Evolutionary conservation across 2,113 vertebrate species (phyloP).

Genomic region (Ailurus styani): DNA sequence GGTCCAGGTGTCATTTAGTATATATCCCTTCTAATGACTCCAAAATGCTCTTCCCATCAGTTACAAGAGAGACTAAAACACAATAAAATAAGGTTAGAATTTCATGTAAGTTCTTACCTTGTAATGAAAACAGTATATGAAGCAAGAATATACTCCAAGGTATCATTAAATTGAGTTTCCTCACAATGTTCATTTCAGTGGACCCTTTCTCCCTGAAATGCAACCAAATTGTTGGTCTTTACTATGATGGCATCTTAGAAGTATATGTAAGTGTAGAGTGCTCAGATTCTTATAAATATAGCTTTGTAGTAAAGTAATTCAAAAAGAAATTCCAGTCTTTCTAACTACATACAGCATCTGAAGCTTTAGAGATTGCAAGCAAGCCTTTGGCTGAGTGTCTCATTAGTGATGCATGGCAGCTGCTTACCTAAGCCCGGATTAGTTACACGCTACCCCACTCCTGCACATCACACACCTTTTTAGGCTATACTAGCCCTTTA

Average conservation of each 20-base stretch:
- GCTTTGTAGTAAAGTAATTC: slow-evolving; percentile 20
- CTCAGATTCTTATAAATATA: slow-evolving; percentile 57
- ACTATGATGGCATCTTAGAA: slow-evolving; percentile 89
- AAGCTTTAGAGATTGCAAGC: slow-evolving; percentile 65
- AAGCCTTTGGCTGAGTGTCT: slow-evolving; percentile 72
- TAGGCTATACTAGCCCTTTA: slow-evolving; percentile 71
- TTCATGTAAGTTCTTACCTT: slow-evolving; percentile 86
- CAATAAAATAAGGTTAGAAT: neutral
- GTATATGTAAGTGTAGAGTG: neutral
- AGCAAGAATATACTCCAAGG: slow-evolving; percentile 87
- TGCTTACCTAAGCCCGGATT: slow-evolving; percentile 79
- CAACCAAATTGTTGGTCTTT: slow-evolving; percentile 72
- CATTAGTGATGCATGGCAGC: slow-evolving; percentile 84
- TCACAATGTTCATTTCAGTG: slow-evolving; percentile 95
- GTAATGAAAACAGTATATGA: slow-evolving; percentile 84
- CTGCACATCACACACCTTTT: slow-evolving; percentile 57
- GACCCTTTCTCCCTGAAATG: slow-evolving; percentile 80
- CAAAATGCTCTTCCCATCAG: neutral
- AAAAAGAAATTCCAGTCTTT: slow-evolving; percentile 42
- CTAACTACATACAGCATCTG: slow-evolving; percentile 60
- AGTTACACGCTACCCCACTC: slow-evolving; percentile 79
- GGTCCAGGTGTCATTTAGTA: neutral
- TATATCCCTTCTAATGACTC: neutral
- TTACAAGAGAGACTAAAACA: neutral
- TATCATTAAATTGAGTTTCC: slow-evolving; percentile 92